phyloP scores from a whole-genome alignment of 2,797 vertebrate genomes.

The Apogon talboti region DNA sequence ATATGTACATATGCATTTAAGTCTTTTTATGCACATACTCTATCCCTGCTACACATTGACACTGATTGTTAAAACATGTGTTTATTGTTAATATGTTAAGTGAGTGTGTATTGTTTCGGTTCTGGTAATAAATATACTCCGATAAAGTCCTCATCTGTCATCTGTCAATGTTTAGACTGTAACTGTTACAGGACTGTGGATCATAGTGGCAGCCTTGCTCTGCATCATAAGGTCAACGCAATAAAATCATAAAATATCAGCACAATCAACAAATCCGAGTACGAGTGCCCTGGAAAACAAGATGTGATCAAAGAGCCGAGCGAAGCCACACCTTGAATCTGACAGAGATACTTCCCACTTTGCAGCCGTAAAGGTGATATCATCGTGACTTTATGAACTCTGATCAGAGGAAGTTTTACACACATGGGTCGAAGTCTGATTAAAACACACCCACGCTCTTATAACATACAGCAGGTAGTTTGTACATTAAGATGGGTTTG shows the following conservation, averaged over 20 bases:
- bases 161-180: constrained; percentile 3
- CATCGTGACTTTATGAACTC: constrained; percentile 54
- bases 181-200: constrained; percentile 5
- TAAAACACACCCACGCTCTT: too few relatives aligned
- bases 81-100: background rate
- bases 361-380: constrained; percentile 69
- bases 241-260: constrained; percentile 46
- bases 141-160: background rate
- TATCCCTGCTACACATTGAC: too few relatives aligned
- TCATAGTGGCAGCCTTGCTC: constrained; percentile 1
- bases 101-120: background rate
- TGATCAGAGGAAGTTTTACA: constrained; percentile 40
- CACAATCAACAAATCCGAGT: constrained; percentile 21
- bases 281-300: constrained; percentile 3
- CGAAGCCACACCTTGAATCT: constrained; percentile 18
- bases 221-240: constrained; percentile 24
- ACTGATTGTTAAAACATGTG: too few relatives aligned
- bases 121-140: background rate
- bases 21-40: background rate
- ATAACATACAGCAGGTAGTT: too few relatives aligned
- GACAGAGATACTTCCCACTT: constrained; percentile 4
- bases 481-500: too few relatives aligned
- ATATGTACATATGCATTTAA: too few relatives aligned
- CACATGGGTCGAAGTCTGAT: constrained; percentile 61
- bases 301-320: background rate